phyloP scores from a whole-genome alignment of 1,140 invertebrate genomes.

The Ceratina calcarata region DNA sequence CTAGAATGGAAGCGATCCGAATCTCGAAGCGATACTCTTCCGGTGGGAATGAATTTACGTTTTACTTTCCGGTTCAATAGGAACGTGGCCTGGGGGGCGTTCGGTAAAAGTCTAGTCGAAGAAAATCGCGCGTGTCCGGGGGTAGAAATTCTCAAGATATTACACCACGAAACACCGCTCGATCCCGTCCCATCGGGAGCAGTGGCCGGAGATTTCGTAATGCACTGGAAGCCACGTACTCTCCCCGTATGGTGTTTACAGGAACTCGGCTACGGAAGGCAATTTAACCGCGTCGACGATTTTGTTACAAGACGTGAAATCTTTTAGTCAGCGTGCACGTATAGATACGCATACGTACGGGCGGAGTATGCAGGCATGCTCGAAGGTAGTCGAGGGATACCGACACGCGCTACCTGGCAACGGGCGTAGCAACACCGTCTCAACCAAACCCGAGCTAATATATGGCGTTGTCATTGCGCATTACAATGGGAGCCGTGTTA shows the following conservation, averaged over 20 bases:
- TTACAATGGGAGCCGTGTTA: constrained; percentile 62
- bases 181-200: neutral
- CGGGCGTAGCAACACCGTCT: constrained; percentile 50
- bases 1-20: neutral
- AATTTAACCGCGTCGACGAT: constrained; percentile 27
- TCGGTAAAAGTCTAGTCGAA: neutral
- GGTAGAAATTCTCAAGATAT: neutral
- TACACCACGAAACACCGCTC: neutral
- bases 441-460: constrained; percentile 53
- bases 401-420: constrained; percentile 28
- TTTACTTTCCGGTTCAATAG: constrained; percentile 2
- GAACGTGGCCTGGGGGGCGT: neutral
- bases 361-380: too few species aligned
- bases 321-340: constrained; percentile 1
- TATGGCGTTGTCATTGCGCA: constrained; percentile 63
- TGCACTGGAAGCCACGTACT: neutral
- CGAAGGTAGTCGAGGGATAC: constrained; percentile 5
- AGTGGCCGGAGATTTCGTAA: neutral
- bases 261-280: constrained; percentile 1
- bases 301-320: constrained; percentile 24
- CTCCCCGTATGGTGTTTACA: neutral
- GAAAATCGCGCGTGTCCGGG: neutral
- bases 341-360: neutral
- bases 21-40: neutral
- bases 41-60: constrained; percentile 1